Conservation (phyloP, 1,140 invertebrate genomes). For the Diploscapter pachys region DNA sequence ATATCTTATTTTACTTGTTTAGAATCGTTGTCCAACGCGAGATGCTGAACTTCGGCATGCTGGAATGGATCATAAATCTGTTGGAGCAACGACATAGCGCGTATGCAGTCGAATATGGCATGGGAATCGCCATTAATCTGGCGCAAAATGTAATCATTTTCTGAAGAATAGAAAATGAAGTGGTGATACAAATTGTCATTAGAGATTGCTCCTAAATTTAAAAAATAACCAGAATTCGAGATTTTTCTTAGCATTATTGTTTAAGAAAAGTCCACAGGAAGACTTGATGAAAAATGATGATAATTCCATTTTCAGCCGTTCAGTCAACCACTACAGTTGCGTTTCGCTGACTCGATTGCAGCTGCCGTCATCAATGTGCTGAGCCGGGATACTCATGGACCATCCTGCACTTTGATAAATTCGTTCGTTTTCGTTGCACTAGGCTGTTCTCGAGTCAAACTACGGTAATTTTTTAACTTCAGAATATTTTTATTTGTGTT, state of each 20-base stretch:
- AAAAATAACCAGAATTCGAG: neutral
- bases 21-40: neutral
- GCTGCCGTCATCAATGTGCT: constrained; percentile 19
- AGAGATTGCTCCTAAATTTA: neutral
- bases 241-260: neutral
- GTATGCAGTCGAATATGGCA: constrained; percentile 28
- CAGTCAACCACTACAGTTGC: constrained; percentile 15
- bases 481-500: too few relatives aligned
- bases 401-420: constrained; percentile 1
- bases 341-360: constrained; percentile 24
- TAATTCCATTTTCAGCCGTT: constrained; percentile 10
- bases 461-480: too few relatives aligned
- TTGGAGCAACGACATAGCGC: constrained; percentile 15
- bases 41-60: constrained; percentile 23
- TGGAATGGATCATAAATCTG: constrained; percentile 28
- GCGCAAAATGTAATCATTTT: constrained; percentile 19
- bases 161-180: neutral
- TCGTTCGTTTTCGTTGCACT: constrained; percentile 22
- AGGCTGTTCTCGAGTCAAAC: constrained; percentile 1
- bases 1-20: too few relatives aligned
- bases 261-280: neutral
- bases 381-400: constrained; percentile 6
- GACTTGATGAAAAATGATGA: neutral
- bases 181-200: neutral
- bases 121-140: constrained; percentile 17